Evolutionary conservation across 92 coral and sea anemone species (phyloP).

Genomic region (Metridium senile): DNA sequence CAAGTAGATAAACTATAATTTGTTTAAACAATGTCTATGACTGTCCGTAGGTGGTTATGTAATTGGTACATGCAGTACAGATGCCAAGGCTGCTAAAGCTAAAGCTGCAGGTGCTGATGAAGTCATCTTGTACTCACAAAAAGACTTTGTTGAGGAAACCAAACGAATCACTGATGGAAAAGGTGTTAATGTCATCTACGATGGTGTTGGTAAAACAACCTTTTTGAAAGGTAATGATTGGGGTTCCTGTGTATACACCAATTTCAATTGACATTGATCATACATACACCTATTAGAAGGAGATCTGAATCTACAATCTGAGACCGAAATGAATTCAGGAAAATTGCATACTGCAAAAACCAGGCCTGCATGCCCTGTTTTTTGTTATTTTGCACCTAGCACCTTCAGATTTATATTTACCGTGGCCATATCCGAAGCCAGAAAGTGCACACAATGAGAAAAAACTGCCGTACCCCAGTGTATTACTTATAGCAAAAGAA

Average conservation of each 20-base stretch:
- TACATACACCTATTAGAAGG: too few relatives aligned
- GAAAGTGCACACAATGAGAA: too few relatives aligned
- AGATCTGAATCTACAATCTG: too few relatives aligned
- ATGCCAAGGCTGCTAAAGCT: constrained; percentile 55
- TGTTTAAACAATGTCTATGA: neutral
- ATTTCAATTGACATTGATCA: too few relatives aligned
- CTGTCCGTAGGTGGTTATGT: constrained; percentile 48
- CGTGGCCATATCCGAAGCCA: too few relatives aligned
- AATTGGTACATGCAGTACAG: constrained; percentile 65
- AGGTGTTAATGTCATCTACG: constrained; percentile 60
- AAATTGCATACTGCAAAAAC: too few relatives aligned
- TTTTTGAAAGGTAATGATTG: constrained; percentile 48
- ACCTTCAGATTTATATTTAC: too few relatives aligned
- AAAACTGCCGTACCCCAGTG: too few relatives aligned
- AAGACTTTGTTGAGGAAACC: constrained; percentile 63
- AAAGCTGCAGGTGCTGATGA: constrained; percentile 69
- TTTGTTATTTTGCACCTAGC: too few relatives aligned
- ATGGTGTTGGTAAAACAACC: constrained; percentile 66
- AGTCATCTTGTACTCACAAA: constrained; percentile 62
- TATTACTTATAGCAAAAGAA: too few relatives aligned
- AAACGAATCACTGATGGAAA: constrained; percentile 51
- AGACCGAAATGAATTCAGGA: too few relatives aligned
- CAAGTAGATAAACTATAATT: too few relatives aligned
- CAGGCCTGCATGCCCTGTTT: neutral
- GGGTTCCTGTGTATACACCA: neutral